Evolutionary conservation across 2,113 vertebrate species (phyloP).

Genomic region (Hippopotamus amphibius): DNA sequence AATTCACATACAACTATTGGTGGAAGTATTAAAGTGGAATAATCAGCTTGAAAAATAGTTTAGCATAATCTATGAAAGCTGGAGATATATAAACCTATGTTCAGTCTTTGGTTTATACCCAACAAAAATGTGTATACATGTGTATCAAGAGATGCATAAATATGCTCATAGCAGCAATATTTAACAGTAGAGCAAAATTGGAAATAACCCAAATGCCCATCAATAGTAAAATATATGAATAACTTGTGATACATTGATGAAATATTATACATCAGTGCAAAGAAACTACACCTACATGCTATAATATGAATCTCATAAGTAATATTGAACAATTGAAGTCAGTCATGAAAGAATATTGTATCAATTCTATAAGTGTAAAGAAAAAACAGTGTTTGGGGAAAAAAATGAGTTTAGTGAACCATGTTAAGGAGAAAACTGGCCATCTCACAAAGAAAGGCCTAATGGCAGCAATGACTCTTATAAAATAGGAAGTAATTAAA

Average conservation of each 20-base stretch:
- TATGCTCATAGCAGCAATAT: not conserved
- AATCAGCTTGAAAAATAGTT: not conserved
- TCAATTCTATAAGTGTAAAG: slow-evolving; percentile 24
- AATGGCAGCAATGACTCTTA: not conserved
- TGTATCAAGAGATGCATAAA: not conserved
- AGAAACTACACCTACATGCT: not conserved
- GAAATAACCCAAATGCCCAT: not conserved
- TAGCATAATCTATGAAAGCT: not conserved
- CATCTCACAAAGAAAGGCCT: not conserved
- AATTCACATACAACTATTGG: not conserved
- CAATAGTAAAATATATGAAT: not conserved
- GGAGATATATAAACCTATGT: not conserved
- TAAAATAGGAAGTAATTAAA: not conserved
- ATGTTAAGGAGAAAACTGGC: not conserved
- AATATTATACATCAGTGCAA: not conserved
- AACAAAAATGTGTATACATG: not conserved
- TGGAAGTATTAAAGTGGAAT: not conserved
- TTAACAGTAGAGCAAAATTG: not conserved
- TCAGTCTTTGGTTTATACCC: not conserved
- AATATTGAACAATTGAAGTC: not conserved
- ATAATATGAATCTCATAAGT: not conserved
- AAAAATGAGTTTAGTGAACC: slow-evolving; percentile 66
- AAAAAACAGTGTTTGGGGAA: not conserved
- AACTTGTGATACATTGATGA: not conserved
- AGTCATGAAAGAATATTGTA: slow-evolving; percentile 3